Evolutionary conservation across 2,888 invertebrate species (phyloP).

Genomic region (Cosmopolites sordidus): DNA sequence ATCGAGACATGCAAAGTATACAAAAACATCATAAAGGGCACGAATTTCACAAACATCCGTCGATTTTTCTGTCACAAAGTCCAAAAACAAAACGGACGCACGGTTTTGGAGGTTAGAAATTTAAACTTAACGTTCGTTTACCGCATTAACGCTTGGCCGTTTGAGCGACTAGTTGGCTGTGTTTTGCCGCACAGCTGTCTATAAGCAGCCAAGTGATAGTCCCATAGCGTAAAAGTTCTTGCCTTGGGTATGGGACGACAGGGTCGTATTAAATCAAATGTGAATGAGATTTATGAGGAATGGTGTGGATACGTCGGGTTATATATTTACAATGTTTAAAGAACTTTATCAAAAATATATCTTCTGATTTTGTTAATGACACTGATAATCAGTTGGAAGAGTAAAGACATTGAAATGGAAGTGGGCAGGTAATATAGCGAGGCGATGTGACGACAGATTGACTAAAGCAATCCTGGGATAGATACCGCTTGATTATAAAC

Average conservation of each 20-base stretch:
- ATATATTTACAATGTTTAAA: no score
- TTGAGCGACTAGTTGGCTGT: slow-evolving; percentile 3
- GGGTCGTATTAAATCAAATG: slow-evolving; percentile 4
- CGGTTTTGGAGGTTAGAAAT: slow-evolving; percentile 15
- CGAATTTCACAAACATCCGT: background rate
- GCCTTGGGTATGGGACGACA: slow-evolving; percentile 10
- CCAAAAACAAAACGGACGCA: background rate
- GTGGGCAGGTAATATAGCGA: no score
- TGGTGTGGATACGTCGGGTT: no score
- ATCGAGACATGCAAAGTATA: no score
- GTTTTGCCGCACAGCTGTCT: slow-evolving; percentile 17
- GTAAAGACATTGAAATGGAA: no score
- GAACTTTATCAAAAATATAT: no score
- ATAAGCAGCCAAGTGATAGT: slow-evolving; percentile 13
- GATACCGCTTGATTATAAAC: no score
- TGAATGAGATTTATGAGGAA: background rate
- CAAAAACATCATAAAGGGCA: no score
- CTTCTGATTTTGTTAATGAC: no score
- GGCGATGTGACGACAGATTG: no score
- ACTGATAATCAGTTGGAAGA: no score
- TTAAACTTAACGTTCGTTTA: slow-evolving; percentile 16
- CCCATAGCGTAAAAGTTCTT: slow-evolving; percentile 16
- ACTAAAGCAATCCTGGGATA: no score
- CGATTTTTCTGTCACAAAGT: background rate
- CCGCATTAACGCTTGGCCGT: slow-evolving; percentile 2